Evolutionary conservation across 2,113 vertebrate genomes (phyloP).

Genomic region (Otus sunia): DNA sequence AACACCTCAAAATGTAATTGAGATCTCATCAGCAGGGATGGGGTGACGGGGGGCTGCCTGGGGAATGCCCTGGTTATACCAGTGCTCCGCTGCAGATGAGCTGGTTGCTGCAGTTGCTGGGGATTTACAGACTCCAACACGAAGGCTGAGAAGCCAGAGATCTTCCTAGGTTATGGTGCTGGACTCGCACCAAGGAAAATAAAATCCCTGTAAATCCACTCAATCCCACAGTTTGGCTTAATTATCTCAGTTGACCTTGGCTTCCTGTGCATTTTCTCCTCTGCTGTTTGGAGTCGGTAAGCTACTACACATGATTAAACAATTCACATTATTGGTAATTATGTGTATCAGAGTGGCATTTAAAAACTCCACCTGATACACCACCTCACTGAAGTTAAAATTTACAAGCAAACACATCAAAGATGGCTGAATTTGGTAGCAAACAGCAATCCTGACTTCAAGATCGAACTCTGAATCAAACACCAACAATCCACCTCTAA

Average conservation of each 20-base stretch:
- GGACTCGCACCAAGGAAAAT: neutral
- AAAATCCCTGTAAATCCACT: neutral
- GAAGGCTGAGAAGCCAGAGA: neutral
- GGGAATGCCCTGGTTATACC: neutral
- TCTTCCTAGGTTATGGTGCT: neutral
- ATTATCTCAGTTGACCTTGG: neutral
- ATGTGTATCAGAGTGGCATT: neutral
- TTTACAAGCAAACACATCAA: neutral
- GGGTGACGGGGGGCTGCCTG: neutral
- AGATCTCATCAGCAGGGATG: neutral
- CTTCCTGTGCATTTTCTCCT: neutral
- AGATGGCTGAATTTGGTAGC: neutral
- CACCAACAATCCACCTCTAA: neutral
- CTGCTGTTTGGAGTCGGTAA: neutral
- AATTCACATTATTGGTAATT: neutral
- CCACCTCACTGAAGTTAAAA: neutral
- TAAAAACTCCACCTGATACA: neutral
- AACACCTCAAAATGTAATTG: neutral
- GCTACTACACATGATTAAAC: neutral
- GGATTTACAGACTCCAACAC: fast-evolving
- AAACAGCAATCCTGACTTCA: neutral
- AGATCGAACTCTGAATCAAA: neutral
- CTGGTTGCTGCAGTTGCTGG: neutral
- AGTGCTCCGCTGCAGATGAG: fast-evolving
- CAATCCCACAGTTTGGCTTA: neutral